Base-by-base conservation (phyloP, 2,113 vertebrate species). In the Myrmecophaga tridactyla region DNA sequence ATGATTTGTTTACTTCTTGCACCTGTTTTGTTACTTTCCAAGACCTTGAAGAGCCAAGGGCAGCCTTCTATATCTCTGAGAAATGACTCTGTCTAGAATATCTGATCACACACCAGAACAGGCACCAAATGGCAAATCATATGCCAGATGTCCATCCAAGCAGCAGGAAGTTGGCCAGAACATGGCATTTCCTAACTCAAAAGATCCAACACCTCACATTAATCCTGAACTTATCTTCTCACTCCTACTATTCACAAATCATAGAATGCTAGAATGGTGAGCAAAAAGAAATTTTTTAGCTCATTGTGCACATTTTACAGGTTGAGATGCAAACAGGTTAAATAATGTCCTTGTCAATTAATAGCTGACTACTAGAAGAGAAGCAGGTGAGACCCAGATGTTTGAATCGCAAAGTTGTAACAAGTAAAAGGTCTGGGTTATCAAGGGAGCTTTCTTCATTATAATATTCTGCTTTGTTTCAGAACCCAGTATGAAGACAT, bases 71-170 rank as follows among this genome's bases (percentile, higher is more conserved):
- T 36, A 63, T 34, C 89, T 95, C 73, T 89, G 91, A 94, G 91
- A 92, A 90, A 90, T 90, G 84, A 86, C 48, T 90, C n/a, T n/a
- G n/a, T n/a, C n/a, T n/a, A n/a, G n/a, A n/a, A n/a, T 94, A 84
- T 72, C 70, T 93, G 51, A 89, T 87, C 75, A 75, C 4, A n/a
- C n/a, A n/a, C n/a, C n/a, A 48, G 73, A 86, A 51, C 46, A 72
- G 80, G 18, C 27, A 41, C 80, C 51, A 72, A 83, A 72, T 60
- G 65, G 60, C 80, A 78, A 86, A 58, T 6, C 65, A 14, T 20
- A 53, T 14, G 65, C 86, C 84, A 89, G 75, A 36, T 91, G 83
- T 75, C 43, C 58, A 94, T 29, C 43, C 69, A 78, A 86, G 39
- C 29, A 76, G 27, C 18, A 77, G 90, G 23, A 89, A 67, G 60